Evolutionary conservation across 2,888 invertebrate genomes (phyloP).

Genomic region (Lymantria dispar): DNA sequence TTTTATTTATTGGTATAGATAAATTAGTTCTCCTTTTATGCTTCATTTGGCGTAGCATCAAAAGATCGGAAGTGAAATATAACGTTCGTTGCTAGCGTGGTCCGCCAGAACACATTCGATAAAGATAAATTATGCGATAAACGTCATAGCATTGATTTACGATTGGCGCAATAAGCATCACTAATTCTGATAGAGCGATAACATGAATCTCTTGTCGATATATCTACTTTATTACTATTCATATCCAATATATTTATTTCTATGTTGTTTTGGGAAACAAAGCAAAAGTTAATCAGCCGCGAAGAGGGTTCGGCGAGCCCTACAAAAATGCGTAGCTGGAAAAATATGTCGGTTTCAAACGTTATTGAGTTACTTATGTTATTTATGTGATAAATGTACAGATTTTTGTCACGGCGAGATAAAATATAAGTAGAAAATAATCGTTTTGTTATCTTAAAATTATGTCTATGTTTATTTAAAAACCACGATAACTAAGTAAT

Average conservation of each 20-base stretch:
- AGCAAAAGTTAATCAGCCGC: slow-evolving; percentile 12
- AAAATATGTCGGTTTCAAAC: slow-evolving; percentile 5
- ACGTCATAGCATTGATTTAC: slow-evolving; percentile 43
- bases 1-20: no score
- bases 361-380: slow-evolving; percentile 5
- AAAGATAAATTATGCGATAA: slow-evolving; percentile 48
- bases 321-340: slow-evolving; percentile 2
- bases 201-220: slow-evolving; percentile 28
- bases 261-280: slow-evolving; percentile 9
- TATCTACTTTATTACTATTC: slow-evolving; percentile 18
- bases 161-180: slow-evolving; percentile 35
- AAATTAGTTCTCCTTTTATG: no score
- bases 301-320: slow-evolving; percentile 2
- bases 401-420: background rate
- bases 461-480: no score
- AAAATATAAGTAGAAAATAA: background rate
- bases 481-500: no score
- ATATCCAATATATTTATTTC: slow-evolving; percentile 11
- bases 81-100: slow-evolving; percentile 17
- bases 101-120: slow-evolving; percentile 33
- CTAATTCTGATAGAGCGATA: slow-evolving; percentile 43
- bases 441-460: no score
- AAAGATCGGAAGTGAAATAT: slow-evolving; percentile 19
- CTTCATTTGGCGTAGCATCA: background rate
- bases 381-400: slow-evolving; percentile 1